phyloP scores from a whole-genome alignment of 2,113 vertebrate genomes.

The Onychostoma macrolepis region DNA sequence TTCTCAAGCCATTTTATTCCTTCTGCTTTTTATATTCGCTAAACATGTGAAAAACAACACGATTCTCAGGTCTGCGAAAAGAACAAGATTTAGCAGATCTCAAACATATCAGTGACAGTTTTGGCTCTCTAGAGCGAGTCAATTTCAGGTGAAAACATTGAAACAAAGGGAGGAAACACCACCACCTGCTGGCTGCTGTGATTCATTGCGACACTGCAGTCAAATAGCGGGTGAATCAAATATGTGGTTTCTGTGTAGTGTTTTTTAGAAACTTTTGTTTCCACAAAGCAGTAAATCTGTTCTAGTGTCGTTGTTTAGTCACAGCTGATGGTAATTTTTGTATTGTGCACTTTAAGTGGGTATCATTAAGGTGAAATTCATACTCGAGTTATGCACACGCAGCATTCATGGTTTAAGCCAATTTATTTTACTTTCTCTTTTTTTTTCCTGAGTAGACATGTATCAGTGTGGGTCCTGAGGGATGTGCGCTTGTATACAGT shows the following conservation, averaged over 20 bases:
- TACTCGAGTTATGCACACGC: background rate
- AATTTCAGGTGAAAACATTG: background rate
- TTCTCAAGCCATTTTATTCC: background rate
- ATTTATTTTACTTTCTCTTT: background rate
- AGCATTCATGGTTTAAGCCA: background rate
- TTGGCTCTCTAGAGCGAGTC: background rate
- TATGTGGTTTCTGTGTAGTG: background rate
- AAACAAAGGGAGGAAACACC: conserved; percentile 8
- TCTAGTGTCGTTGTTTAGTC: background rate
- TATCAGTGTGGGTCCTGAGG: background rate
- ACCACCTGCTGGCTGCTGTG: background rate
- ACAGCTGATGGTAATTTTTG: background rate
- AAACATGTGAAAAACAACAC: background rate
- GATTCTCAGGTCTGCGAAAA: background rate
- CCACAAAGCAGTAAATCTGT: background rate
- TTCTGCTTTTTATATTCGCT: background rate
- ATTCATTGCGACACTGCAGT: background rate
- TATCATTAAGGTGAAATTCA: background rate
- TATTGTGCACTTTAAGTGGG: background rate
- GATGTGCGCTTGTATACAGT: background rate
- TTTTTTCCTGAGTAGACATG: background rate
- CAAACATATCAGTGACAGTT: background rate
- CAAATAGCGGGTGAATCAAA: background rate
- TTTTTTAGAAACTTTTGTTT: background rate
- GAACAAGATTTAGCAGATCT: background rate